Evolutionary conservation across 92 coral and sea anemone genomes (phyloP).

Genomic region (Epizoanthus stellaris): DNA sequence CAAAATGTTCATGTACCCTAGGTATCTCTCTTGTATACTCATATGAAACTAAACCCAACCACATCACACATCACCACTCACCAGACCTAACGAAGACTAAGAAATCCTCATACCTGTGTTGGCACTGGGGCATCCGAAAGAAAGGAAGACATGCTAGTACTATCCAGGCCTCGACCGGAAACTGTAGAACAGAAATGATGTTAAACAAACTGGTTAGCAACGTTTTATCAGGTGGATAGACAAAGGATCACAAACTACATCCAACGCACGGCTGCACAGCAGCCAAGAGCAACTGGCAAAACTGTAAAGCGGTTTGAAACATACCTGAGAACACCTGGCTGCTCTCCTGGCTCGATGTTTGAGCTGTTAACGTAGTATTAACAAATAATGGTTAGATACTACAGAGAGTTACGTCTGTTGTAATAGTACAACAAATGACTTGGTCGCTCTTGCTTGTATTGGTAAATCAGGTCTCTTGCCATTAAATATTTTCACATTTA

Average conservation of each 20-base stretch:
- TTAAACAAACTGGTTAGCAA: too few relatives aligned
- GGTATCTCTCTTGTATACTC: too few relatives aligned
- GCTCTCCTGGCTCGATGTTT: slow-evolving; percentile 33
- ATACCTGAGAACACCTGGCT: slow-evolving; percentile 40
- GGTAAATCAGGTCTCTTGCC: too few relatives aligned
- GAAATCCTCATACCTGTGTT: slow-evolving; percentile 58
- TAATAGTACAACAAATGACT: too few relatives aligned
- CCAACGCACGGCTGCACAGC: background rate
- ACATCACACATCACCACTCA: too few relatives aligned
- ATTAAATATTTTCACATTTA: too few relatives aligned
- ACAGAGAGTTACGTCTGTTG: background rate
- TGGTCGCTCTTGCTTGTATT: too few relatives aligned
- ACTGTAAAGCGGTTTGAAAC: background rate
- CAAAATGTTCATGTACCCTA: too few relatives aligned
- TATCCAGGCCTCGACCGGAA: slow-evolving; percentile 62
- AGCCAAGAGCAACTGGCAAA: background rate
- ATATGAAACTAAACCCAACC: too few relatives aligned
- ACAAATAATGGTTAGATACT: background rate
- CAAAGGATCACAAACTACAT: background rate
- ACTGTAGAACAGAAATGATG: slow-evolving; percentile 29
- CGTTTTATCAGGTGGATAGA: background rate
- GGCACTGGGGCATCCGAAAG: slow-evolving; percentile 68
- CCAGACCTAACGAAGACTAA: background rate
- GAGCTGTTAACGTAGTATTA: slow-evolving; percentile 6
- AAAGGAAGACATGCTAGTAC: slow-evolving; percentile 69